phyloP scores from a whole-genome alignment of 2,797 vertebrate species.

The Otus scops region DNA sequence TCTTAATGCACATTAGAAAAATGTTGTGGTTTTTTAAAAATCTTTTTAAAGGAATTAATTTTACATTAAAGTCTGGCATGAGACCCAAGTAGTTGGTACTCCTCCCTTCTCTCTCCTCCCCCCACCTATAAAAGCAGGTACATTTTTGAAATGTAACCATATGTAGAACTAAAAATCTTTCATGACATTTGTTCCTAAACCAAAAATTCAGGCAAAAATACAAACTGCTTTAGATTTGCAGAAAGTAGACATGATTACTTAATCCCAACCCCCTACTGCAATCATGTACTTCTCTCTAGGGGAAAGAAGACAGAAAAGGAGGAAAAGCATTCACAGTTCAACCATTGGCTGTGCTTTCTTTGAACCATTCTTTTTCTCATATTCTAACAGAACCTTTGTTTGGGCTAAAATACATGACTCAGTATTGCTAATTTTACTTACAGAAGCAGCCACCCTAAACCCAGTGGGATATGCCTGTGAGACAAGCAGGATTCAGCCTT shows the following conservation, averaged over 20 bases:
- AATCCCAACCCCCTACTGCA: background rate
- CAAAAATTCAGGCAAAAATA: background rate
- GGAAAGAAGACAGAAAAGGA: background rate
- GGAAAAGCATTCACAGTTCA: background rate
- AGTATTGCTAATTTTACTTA: background rate
- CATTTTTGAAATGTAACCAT: constrained; percentile 32
- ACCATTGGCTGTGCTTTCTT: background rate
- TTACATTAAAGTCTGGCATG: constrained; percentile 74
- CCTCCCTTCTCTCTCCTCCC: background rate
- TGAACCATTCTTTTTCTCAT: background rate
- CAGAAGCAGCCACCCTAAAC: background rate
- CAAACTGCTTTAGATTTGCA: constrained; percentile 10
- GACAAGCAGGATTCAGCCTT: background rate
- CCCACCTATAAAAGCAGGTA: background rate
- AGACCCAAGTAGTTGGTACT: constrained; percentile 9
- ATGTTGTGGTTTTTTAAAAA: constrained; percentile 76
- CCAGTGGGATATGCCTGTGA: background rate
- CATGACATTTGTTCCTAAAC: background rate
- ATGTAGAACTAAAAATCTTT: constrained; percentile 11
- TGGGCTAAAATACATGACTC: background rate
- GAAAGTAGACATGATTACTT: constrained; percentile 13
- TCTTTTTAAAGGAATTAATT: constrained; percentile 77
- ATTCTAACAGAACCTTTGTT: background rate
- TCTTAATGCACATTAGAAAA: constrained; percentile 87
- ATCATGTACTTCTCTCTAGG: background rate